phyloP scores from a whole-genome alignment of 2,797 vertebrate species.

The Cheirogaleus major region DNA sequence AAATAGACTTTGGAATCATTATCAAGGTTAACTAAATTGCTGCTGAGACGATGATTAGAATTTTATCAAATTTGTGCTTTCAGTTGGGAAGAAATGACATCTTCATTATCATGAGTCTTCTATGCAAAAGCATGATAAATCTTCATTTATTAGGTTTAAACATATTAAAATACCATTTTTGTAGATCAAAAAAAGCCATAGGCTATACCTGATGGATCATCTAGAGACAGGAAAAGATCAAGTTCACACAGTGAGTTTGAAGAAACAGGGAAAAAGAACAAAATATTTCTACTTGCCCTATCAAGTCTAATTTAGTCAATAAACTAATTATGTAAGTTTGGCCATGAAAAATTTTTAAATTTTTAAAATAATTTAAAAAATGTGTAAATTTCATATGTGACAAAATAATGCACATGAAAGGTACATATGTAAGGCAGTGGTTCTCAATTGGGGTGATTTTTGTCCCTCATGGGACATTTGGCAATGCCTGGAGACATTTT shows the following conservation, averaged over 20 bases:
- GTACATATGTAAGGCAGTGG: too few species aligned
- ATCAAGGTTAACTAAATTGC: conserved; percentile 65
- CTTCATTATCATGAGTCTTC: conserved; percentile 53
- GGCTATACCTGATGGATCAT: background rate
- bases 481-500: background rate
- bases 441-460: background rate
- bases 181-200: conserved; percentile 25
- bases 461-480: background rate
- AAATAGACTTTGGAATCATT: conserved; percentile 68
- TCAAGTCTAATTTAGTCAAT: background rate
- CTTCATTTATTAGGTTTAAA: conserved; percentile 55
- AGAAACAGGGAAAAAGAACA: background rate
- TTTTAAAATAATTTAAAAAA: background rate
- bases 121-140: conserved; percentile 59
- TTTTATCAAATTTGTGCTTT: conserved; percentile 68
- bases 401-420: background rate
- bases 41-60: conserved; percentile 48
- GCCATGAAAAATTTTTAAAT: background rate
- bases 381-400: background rate
- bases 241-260: background rate
- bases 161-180: conserved; percentile 52
- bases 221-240: background rate
- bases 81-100: conserved; percentile 67
- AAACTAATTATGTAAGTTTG: background rate
- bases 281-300: background rate